A percentile compares a stretch with the other conserved stretches of the same genome.
Evolutionary conservation across 2,797 vertebrate species (phyloP).

Genomic region (Labeo calbasu): DNA sequence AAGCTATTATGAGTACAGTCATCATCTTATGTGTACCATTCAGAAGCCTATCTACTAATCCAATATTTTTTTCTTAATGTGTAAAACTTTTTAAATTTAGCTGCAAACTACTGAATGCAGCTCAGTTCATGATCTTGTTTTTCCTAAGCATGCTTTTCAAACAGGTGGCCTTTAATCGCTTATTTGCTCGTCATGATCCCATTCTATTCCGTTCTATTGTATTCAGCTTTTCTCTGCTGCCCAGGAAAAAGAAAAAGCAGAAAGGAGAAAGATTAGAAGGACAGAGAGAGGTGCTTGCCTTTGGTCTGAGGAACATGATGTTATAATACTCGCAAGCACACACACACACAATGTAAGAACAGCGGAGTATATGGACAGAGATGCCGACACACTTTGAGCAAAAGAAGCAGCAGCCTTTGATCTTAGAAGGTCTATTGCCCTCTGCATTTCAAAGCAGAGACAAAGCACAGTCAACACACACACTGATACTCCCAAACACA

Average conservation of each 20-base stretch:
- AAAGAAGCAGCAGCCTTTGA: slow-evolving; percentile 52
- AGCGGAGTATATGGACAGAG: slow-evolving; percentile 38
- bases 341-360: slow-evolving; percentile 7
- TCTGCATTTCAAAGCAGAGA: slow-evolving; percentile 52
- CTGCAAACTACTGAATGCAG: background rate
- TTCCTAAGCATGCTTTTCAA: background rate
- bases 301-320: slow-evolving; percentile 38
- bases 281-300: slow-evolving; percentile 23
- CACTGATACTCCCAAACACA: slow-evolving; percentile 27
- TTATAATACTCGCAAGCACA: slow-evolving; percentile 39
- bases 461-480: slow-evolving; percentile 45
- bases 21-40: background rate
- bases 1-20: background rate
- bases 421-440: slow-evolving; percentile 48
- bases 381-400: slow-evolving; percentile 45
- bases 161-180: background rate
- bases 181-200: background rate
- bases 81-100: background rate
- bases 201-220: background rate
- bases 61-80: background rate
- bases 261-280: slow-evolving; percentile 19
- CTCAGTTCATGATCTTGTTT: background rate
- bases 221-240: background rate
- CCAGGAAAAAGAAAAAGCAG: background rate
- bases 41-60: background rate